Evolutionary conservation across 2,888 invertebrate species (phyloP), one percentile per base, ranked within the genome.

Genomic region (Andricus quercusramuli): DNA sequence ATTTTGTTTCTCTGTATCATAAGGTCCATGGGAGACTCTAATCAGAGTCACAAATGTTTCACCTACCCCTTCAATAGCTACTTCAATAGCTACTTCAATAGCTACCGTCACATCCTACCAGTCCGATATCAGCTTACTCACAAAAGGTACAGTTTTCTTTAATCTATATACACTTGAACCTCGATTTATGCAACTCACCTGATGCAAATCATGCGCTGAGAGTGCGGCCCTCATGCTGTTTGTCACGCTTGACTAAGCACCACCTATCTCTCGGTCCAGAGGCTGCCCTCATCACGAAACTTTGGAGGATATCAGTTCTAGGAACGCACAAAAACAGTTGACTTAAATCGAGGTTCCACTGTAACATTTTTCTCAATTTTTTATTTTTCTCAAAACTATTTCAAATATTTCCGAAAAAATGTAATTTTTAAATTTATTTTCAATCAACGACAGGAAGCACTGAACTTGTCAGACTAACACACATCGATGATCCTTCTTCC

Each of bases 401-500:
- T 51, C 56, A 13, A 47, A 47, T 22, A 4, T 22, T 74, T 2
- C n/a, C 20, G 20, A 5, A 29, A 5, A 11, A 74, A 62, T 56
- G 17, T 70, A 51, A 62, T 20, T 64, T 51, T 13, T 64, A 29
- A 64, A 80, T 56, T 17, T 25, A 56, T 32, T 15, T 51, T 4
- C 29, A 29, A 29, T 51, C 2, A 32, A n/a, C 25, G n/a, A 11
- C 25, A 82, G 82, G 79, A 20, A 77, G 56, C 25, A 65, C 78
- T 20, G 80, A 80, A 47, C n/a, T 65, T 8, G 89, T 90, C 0
- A 70, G 80, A 32, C 93, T 96, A 51, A 94, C 94, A 0, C 94
- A 95, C 87, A 94, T 96, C n/a, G 92, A 93, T 64, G 93, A 94
- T 78, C 96, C 96, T 0, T 93, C 94, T 78, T 92, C 94, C 80